Percentiles rank a stretch among this genome's conserved stretches.
phyloP scores from a whole-genome alignment of 2,113 vertebrate genomes.

The Platycercus adscitus region DNA sequence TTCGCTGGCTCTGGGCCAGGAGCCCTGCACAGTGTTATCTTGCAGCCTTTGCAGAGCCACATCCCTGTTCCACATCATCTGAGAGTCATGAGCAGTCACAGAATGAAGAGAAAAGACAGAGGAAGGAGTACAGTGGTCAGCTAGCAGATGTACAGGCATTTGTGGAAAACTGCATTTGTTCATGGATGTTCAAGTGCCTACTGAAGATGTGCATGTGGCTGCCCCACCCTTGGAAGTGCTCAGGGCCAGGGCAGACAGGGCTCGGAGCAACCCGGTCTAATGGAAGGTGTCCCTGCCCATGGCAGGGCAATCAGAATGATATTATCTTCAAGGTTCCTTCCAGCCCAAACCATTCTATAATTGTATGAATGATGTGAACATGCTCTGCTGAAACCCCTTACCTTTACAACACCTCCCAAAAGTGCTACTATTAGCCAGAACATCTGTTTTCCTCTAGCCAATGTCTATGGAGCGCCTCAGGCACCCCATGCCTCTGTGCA shows the following conservation, averaged over 20 bases:
- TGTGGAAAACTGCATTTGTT: background rate
- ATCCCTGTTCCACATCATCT: background rate
- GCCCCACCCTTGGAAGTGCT: background rate
- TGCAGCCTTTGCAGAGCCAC: background rate
- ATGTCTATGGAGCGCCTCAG: rapidly evolving
- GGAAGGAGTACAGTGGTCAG: background rate
- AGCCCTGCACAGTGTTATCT: background rate
- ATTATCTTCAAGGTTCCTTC: background rate
- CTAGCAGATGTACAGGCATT: background rate
- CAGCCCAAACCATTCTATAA: background rate
- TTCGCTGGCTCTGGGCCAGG: background rate
- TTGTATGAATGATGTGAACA: background rate
- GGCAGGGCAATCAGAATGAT: background rate
- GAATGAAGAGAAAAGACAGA: background rate
- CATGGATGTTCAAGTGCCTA: background rate
- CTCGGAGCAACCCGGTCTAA: background rate
- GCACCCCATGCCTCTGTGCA: background rate
- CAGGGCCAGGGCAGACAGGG: background rate
- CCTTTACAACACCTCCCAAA: background rate
- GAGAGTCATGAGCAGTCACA: background rate
- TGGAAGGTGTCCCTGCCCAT: background rate
- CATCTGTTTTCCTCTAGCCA: background rate
- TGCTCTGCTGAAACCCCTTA: background rate
- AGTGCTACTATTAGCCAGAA: background rate
- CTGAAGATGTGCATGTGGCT: background rate